These are phyloP conservation scores for Acrobeloides nanus DNA, from an alignment of 2,888 invertebrate genomes.

Conservation along the genomic window DNA sequence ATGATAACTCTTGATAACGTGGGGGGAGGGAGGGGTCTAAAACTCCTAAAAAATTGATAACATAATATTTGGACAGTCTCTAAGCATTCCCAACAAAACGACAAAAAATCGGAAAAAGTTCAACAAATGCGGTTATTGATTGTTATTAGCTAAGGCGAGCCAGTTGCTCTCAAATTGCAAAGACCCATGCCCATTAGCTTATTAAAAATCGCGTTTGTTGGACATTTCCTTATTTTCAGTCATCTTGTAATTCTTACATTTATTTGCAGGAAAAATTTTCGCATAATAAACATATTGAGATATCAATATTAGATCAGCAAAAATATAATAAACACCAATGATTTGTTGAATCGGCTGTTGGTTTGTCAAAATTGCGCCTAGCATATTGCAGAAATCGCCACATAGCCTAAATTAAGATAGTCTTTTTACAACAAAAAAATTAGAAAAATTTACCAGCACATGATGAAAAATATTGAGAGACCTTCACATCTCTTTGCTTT, in stretches of 20 bases:
- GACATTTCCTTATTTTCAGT: conserved; percentile 1
- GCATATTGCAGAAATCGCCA: conserved; percentile 55
- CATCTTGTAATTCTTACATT: conserved; percentile 20
- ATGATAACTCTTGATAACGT: too few relatives aligned
- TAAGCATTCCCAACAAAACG: too few relatives aligned
- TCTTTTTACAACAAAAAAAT: conserved; percentile 2
- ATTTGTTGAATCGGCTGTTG: conserved; percentile 52
- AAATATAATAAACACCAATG: conserved; percentile 51
- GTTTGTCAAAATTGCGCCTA: conserved; percentile 55
- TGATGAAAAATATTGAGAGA: conserved; percentile 54
- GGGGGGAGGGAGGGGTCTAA: too few relatives aligned
- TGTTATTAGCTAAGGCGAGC: too few relatives aligned
- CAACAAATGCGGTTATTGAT: too few relatives aligned
- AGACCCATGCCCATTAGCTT: too few relatives aligned
- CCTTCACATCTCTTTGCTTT: conserved; percentile 53
- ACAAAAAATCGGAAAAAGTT: too few relatives aligned
- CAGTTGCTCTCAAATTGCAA: too few relatives aligned
- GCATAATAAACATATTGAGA: conserved; percentile 48
- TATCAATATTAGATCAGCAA: conserved; percentile 45
- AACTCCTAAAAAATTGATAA: too few relatives aligned
- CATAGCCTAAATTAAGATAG: conserved; percentile 38
- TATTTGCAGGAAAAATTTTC: conserved; percentile 23
- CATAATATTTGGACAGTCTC: too few relatives aligned
- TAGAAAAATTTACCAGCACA: conserved; percentile 53
- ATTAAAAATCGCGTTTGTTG: too few relatives aligned